Base-by-base conservation (phyloP, 2,113 vertebrate species). In the Odocoileus hemionus region DNA sequence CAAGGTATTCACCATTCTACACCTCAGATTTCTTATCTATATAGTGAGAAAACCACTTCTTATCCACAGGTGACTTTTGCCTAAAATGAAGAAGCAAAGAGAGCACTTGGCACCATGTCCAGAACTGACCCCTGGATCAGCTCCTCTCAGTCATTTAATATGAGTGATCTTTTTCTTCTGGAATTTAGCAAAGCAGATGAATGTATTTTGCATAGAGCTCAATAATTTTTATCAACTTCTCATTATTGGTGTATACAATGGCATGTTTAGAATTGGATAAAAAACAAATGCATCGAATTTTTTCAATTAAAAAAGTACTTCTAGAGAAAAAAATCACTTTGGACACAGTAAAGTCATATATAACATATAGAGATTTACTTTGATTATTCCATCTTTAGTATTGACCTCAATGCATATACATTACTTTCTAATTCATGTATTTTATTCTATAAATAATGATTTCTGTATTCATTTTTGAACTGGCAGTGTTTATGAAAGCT, bases 41-140 rank as follows among this genome's bases (percentile, higher is more conserved):
- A 60, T 86, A 91, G 70, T 23, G 36, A 19, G 55, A 12, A 39
- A 88, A 43, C 30, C 52, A 52, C 11, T 83, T 83, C 50, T 45
- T 30, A 87, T 30, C 10, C 14, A 50, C n/a, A 10, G 7, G 4
- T 82, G 28, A 36, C 5, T 76, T 83, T 76, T 74, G 19, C 1
- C 47, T 12, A 94, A 16, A 88, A 64, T 26, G 26, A 93, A 74
- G 17, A 15, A 23, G 19, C 13, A 60, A 54, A 17, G 21, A 39
- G 2, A 76, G 2, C 9, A 39, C 6, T 19, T 28, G 17, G 2
- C 4, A 14, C 33, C 0, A 0, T 47, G 13, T 61, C 52, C 19
- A 25, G 45, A 74, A 7, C 7, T 23, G 17, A 19, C 3, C 1
- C 17, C n/a, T 33, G 2, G 16, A 28, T 70, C 85, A 15, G 13